Conservation (phyloP, 2,113 vertebrate species). For the Helogale parvula region DNA sequence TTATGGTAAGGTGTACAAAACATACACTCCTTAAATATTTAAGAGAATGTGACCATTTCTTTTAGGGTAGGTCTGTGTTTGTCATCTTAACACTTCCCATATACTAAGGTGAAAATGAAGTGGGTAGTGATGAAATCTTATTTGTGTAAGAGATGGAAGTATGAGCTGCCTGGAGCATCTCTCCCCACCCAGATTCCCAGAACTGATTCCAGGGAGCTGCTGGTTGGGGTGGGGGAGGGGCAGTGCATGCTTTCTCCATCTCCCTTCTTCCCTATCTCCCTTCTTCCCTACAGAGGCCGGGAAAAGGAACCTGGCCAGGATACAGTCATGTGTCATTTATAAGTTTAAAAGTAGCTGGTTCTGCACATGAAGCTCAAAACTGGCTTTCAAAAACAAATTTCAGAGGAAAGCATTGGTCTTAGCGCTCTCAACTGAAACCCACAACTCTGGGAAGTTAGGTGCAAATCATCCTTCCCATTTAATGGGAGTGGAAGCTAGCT, state of each 20-base stretch:
- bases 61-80: not conserved
- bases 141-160: not conserved
- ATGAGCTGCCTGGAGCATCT: not conserved
- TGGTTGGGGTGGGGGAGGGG: not conserved
- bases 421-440: not conserved
- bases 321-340: not conserved
- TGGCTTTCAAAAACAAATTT: not conserved
- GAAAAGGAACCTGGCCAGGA: not conserved
- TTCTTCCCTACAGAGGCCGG: not conserved
- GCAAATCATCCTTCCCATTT: not conserved
- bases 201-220: not conserved
- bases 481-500: not conserved
- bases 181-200: not conserved
- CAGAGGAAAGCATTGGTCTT: not conserved
- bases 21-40: not conserved
- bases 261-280: not conserved
- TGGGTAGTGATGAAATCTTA: not conserved
- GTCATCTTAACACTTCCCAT: not conserved
- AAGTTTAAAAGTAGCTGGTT: not conserved
- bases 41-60: conserved; percentile 8
- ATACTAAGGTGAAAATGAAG: not conserved
- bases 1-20: not conserved
- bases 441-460: not conserved
- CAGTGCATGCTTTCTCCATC: not conserved
- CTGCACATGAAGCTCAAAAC: not conserved